Evolutionary conservation across 2,888 invertebrate species (phyloP).

Genomic region (Diogma glabrata): DNA sequence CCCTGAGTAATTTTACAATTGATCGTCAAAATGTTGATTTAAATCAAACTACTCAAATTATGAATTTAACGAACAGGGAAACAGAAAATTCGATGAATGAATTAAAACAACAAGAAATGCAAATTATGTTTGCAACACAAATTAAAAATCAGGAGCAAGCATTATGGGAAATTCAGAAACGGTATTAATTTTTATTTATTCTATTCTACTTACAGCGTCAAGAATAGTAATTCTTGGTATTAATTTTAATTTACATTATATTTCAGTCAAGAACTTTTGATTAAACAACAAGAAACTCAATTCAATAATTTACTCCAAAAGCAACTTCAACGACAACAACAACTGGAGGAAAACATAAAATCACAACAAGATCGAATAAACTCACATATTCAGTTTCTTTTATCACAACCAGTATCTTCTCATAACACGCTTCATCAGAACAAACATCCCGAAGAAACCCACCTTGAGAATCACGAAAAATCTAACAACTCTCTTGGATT

Average conservation of each 20-base stretch:
- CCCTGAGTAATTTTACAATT: too few relatives aligned
- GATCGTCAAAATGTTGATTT: neutral
- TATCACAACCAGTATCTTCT: neutral
- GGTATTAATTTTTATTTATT: neutral
- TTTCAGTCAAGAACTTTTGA: slow-evolving; percentile 28
- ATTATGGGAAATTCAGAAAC: slow-evolving; percentile 32
- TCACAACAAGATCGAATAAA: slow-evolving; percentile 35
- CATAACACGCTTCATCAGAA: slow-evolving; percentile 9
- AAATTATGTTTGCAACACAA: slow-evolving; percentile 30
- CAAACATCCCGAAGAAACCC: neutral
- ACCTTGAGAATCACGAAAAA: slow-evolving; percentile 8
- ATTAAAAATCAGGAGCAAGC: slow-evolving; percentile 33
- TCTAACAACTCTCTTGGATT: slow-evolving; percentile 23
- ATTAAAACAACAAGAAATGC: slow-evolving; percentile 33
- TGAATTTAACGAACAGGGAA: slow-evolving; percentile 24
- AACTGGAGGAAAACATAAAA: slow-evolving; percentile 32
- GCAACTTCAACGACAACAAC: slow-evolving; percentile 31
- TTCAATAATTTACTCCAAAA: slow-evolving; percentile 32
- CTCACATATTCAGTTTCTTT: slow-evolving; percentile 27
- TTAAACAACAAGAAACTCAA: slow-evolving; percentile 30
- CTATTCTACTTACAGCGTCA: too few relatives aligned
- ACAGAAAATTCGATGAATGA: slow-evolving; percentile 26
- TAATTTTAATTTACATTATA: neutral
- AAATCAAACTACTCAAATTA: neutral
- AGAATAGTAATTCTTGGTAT: too few relatives aligned